Evolutionary conservation across 53 echinoderm and acorn worm species (phyloP).

Genomic region (Henricia sp.): DNA sequence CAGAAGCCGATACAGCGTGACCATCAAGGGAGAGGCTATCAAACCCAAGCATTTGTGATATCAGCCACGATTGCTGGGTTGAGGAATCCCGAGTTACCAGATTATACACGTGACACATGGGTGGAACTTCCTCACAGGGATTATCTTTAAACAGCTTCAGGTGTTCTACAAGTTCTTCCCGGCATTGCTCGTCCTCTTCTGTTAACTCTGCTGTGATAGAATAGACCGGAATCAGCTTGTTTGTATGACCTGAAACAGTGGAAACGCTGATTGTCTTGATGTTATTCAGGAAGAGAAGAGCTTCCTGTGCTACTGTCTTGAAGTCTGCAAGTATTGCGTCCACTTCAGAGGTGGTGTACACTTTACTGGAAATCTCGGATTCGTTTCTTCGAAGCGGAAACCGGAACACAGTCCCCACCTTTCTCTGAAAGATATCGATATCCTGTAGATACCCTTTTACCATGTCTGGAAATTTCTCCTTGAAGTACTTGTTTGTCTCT

Average conservation of each 20-base stretch:
- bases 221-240: constrained; percentile 27
- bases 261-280: constrained; percentile 78
- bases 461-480: constrained; percentile 58
- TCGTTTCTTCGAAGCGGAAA: constrained; percentile 71
- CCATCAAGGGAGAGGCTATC: not conserved
- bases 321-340: constrained; percentile 59
- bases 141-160: constrained; percentile 25
- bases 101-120: constrained; percentile 28
- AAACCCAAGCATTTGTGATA: constrained; percentile 80
- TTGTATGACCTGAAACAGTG: constrained; percentile 10
- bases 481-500: constrained; percentile 25
- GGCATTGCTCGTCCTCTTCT: constrained; percentile 16
- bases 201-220: constrained; percentile 56
- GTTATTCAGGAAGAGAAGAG: constrained; percentile 84
- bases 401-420: constrained; percentile 77
- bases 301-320: constrained; percentile 49
- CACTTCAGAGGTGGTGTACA: constrained; percentile 3
- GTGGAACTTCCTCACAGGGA: constrained; percentile 12
- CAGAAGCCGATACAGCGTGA: constrained; percentile 16
- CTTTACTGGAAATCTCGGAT: constrained; percentile 58
- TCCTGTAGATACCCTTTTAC: constrained; percentile 70
- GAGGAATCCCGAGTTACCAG: constrained; percentile 28
- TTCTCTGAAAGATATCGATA: constrained; percentile 8
- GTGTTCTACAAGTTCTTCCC: constrained; percentile 37
- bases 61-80: constrained; percentile 69